Evolutionary conservation across 2,797 vertebrate species (phyloP), one percentile per base, ranked within the genome.

Genomic region (Sebastes taczanowskii): DNA sequence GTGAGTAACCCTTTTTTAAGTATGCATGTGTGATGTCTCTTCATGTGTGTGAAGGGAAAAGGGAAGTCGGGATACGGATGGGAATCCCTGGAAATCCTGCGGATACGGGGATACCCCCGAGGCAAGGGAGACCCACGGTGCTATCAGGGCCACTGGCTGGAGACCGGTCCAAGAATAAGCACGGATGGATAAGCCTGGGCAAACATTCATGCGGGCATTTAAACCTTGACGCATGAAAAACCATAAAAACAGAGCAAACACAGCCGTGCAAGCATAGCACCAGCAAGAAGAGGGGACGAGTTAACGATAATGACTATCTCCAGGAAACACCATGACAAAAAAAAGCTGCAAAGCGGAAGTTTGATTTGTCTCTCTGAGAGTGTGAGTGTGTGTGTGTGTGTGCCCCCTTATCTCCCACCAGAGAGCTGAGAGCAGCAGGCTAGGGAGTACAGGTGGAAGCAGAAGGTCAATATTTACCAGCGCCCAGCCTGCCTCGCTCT

Each of bases 381-480:
- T 23, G 10, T 29, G 55, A 5, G 72, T 18, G 55, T 46, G 38
- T 38, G 9, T 46, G 38, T 38, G 9, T 38, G 11, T 61, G 49
- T 29, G 42, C 7, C 38, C 22, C 7, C 71, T 83, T 73, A 83
- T 90, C 83, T 85, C 35, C 38, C 73, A 53, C 18, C 75, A 73
- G 68, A 72, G 49, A 76, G 77, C 83, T 59, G 78, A 88, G 72
- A 81, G 74, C 80, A 74, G 82, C 65, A 27, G 58, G 62, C 49
- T 35, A 0, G 77, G 29, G 56, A 77, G 79, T 7, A 8, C 4
- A 70, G 74, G 53, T 53, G 71, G 74, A 81, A 88, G 76, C 83
- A 82, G 60, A 82, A 77, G 42, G 92, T 95, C 95, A 97, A 96
- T 96, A 96, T 96, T 97, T 94, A 95, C 94, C 89, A 86, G 59